Conservation (phyloP, 2,888 invertebrate species). For the Zaprionus obscuricornis region DNA sequence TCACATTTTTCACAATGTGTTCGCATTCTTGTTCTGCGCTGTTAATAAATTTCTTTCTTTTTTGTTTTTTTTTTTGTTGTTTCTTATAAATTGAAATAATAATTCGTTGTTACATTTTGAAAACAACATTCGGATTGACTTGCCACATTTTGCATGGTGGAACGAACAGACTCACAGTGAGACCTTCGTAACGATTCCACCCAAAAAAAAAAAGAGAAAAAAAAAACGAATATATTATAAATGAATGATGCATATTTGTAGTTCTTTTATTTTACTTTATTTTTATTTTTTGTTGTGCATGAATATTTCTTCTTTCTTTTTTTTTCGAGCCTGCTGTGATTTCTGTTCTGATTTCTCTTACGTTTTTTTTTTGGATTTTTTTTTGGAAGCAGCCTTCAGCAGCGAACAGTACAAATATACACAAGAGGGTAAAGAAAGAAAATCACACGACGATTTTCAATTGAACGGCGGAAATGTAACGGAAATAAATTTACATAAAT, state of each 20-base stretch:
- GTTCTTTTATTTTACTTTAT: conserved; percentile 36
- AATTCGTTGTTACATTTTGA: conserved; percentile 31
- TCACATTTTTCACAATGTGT: no score
- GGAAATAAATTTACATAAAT: conserved; percentile 80
- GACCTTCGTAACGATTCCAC: conserved; percentile 10
- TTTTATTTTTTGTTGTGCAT: conserved; percentile 6
- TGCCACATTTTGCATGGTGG: conserved; percentile 39
- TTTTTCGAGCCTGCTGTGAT: conserved; percentile 41
- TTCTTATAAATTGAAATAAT: conserved; percentile 27
- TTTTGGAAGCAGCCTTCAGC: conserved; percentile 6
- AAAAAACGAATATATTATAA: conserved; percentile 24
- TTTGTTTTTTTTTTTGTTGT: conserved; percentile 10
- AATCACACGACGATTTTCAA: conserved; percentile 78
- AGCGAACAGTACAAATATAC: conserved; percentile 38
- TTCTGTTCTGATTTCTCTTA: conserved; percentile 21
- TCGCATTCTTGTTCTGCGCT: no score
- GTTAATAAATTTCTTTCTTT: not conserved
- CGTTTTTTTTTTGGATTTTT: conserved; percentile 6
- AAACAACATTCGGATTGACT: conserved; percentile 47
- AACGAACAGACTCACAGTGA: conserved; percentile 13
- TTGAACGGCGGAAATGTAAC: conserved; percentile 78
- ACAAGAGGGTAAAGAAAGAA: conserved; percentile 45
- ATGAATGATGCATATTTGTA: conserved; percentile 58
- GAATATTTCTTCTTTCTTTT: conserved; percentile 35
- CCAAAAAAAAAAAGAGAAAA: conserved; percentile 11